Base-by-base conservation (phyloP, 2,113 vertebrate species). In the Nothoprocta pentlandii region DNA sequence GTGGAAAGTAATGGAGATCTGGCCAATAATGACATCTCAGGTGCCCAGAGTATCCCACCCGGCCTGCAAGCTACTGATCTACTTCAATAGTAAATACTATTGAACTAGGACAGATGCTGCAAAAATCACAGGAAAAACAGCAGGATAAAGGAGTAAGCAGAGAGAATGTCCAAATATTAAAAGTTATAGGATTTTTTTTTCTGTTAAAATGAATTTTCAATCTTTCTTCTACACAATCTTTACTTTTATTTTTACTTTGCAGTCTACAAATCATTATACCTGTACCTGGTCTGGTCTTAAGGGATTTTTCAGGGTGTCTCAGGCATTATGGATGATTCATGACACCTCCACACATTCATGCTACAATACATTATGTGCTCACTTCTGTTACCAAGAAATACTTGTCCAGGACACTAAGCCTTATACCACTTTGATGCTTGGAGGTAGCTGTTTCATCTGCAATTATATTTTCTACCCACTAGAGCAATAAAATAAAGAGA, bases 121-220 rank as follows among this genome's bases (percentile, higher is more conserved):
- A 81, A 34, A 69, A 3, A 34, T 66, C 44, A 69, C 61, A 85
- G 26, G 22, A 49, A 81, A 87, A 74, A 10, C 21, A 61, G 16
- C 12, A 49, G 16, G 12, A 67, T 39, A 62, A 73, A 80, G 9
- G 16, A 47, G 5, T 49, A 59, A 66, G 58, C 6, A 21, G 2
- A 44, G 3, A 56, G 85, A 67, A 26, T 28, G 39, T 56, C 21
- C n/a, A 81, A 64, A 70, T 46, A 63, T 3, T 86, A 67, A 78
- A 87, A 78, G 39, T 36, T 67, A 19, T 5, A 63, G 26, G 69
- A 9, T 74, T 49, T 51, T 86, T 90, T 91, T 86, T 91, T 86
- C 51, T 74, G 4, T 14, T 39, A 28, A 28, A 80, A 76, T 0
- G 0, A 74, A 42, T 32, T 49, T 63, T 41, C 15, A 16, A 30